Evolutionary conservation across 2,113 vertebrate genomes (phyloP).

Genomic region (Bambusicola thoracicus): DNA sequence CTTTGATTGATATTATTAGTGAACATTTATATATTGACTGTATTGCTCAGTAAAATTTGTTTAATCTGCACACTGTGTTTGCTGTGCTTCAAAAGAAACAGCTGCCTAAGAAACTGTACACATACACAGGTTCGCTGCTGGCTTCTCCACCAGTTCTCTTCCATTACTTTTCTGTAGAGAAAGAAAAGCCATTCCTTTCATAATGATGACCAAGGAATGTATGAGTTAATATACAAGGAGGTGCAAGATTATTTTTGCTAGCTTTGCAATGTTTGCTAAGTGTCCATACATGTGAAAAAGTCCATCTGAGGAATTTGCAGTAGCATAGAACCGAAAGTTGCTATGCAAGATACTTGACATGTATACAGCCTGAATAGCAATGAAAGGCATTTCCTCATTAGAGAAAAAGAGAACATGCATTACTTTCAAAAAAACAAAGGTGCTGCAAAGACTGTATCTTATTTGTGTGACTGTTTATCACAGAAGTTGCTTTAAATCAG

Average conservation of each 20-base stretch:
- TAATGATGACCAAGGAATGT: neutral
- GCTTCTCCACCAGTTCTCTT: neutral
- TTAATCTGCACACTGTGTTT: neutral
- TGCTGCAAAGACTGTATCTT: neutral
- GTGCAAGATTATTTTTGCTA: neutral
- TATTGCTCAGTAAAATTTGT: neutral
- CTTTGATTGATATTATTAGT: neutral
- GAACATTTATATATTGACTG: neutral
- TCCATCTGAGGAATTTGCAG: neutral
- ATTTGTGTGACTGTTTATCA: neutral
- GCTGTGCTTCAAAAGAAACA: neutral
- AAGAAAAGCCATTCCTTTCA: neutral
- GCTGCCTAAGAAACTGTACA: neutral
- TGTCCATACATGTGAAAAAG: neutral
- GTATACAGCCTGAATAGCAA: neutral
- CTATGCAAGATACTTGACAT: neutral
- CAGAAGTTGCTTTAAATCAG: neutral
- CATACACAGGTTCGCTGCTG: neutral
- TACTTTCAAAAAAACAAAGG: neutral
- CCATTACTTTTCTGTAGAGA: neutral
- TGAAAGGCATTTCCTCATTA: neutral
- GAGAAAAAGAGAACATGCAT: neutral
- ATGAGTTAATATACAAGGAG: neutral
- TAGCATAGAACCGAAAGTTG: neutral
- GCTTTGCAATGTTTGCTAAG: neutral